Evolutionary conservation across 2,888 invertebrate genomes (phyloP), one percentile per base, ranked within the genome.

Genomic region (Rapana venosa): DNA sequence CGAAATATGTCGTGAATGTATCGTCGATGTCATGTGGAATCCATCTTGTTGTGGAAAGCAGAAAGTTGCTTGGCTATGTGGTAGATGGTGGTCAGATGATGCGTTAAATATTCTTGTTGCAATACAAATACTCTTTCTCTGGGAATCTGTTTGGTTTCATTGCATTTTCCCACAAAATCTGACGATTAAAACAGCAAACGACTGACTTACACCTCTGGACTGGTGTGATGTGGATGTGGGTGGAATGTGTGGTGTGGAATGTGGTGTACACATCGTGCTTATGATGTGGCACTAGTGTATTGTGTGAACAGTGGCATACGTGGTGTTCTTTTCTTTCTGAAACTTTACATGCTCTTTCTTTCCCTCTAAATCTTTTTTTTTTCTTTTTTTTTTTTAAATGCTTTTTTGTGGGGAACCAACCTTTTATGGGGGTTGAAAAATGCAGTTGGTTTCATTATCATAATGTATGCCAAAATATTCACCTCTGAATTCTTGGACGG

Each of bases 121-220:
- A 81, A 81, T 81, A 81, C 47, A 47, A 81, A 81, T 81, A 30
- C 81, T 81, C 81, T 79, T 35, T 79, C 81, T 81, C 81, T 81
- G 81, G 81, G 81, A 81, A 47, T 26, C 36, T 81, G 36, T 36
- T 81, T 36, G 36, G 36, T 47, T 81, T 47, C 81, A 36, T 81
- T 81, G 22, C 81, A 81, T 81, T 81, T 81, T 47, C 36, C 26
- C 47, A 26, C 2, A 47, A 81, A 47, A 81, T 47, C 36, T 11
- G 36, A 81, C 1, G 30, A 32, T 81, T 79, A 81, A 22, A 81
- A 47, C 36, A 81, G 0, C 2, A 47, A 81, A 81, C 17, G 32
- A 74, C 35, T 35, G 32, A 79, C 32, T 1, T 13, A 4, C 0
- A 81, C 0, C 6, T 30, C 13, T 22, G 22, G 36, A 26, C 4